A percentile compares a stretch with the other conserved stretches of the same genome.
Conservation (phyloP, 1,140 invertebrate species). For the Drosophila kepulauana region DNA sequence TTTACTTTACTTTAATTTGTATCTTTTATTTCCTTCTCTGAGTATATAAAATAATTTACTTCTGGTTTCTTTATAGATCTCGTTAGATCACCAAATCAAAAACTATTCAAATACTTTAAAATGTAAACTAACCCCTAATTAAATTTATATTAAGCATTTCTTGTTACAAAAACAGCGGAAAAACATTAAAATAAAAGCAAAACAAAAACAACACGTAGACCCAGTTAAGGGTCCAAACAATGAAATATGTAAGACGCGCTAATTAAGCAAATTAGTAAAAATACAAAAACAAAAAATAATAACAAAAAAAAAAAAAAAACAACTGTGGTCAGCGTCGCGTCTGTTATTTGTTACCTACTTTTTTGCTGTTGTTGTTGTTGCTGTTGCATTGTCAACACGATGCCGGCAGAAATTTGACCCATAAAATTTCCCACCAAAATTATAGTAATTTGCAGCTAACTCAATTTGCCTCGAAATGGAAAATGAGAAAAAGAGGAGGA, state of each 20-base stretch:
- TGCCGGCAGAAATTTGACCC: constrained; percentile 70
- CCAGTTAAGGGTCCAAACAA: constrained; percentile 65
- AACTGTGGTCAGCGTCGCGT: constrained; percentile 69
- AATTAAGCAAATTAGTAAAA: constrained; percentile 79
- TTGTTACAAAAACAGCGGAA: constrained; percentile 6
- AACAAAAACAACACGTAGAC: constrained; percentile 49
- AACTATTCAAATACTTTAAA: no score
- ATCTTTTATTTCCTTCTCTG: no score
- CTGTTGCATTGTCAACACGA: constrained; percentile 65
- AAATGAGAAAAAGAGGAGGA: constrained; percentile 27
- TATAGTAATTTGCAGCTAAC: constrained; percentile 79
- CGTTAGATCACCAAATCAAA: no score
- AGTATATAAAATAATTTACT: no score
- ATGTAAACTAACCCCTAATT: no score
- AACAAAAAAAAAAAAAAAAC: constrained; percentile 37
- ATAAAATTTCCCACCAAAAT: constrained; percentile 81
- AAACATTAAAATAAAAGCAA: constrained; percentile 13
- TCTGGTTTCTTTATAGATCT: no score
- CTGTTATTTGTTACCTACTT: constrained; percentile 9
- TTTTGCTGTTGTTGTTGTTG: constrained; percentile 8
- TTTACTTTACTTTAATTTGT: no score
- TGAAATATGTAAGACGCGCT: constrained; percentile 57
- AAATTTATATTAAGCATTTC: no score
- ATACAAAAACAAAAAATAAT: constrained; percentile 42
- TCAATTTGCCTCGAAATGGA: constrained; percentile 66